These are phyloP conservation scores for Lissocephala sabroskyi DNA, from an alignment of 2,888 invertebrate genomes.

Conservation along the genomic window DNA sequence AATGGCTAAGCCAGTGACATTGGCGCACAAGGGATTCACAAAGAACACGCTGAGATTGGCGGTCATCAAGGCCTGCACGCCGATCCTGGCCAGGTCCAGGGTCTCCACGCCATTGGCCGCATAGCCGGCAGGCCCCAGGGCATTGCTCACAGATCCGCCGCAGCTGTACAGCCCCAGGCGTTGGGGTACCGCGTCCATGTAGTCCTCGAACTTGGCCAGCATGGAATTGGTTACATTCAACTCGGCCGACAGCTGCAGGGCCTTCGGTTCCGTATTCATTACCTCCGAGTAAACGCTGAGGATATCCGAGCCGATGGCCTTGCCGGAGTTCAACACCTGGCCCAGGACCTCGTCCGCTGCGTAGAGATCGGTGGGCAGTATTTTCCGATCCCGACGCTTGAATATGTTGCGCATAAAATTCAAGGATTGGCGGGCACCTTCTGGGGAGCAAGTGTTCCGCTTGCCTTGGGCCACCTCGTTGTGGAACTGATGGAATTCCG, in stretches of 20 bases:
- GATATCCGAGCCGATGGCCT: constrained; percentile 51
- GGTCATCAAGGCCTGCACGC: constrained; percentile 57
- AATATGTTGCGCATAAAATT: constrained; percentile 37
- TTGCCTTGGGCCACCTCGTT: constrained; percentile 46
- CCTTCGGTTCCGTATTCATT: constrained; percentile 72
- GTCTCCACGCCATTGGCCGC: constrained; percentile 36
- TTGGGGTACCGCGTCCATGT: constrained; percentile 73
- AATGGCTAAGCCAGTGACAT: constrained; percentile 68
- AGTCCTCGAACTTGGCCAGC: constrained; percentile 75
- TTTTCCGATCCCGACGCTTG: constrained; percentile 32
- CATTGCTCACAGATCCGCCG: constrained; percentile 10
- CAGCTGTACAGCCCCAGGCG: constrained; percentile 35
- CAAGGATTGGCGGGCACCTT: constrained; percentile 27
- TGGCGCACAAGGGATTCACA: constrained; percentile 57
- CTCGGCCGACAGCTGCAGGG: constrained; percentile 66
- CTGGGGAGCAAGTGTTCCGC: constrained; percentile 18
- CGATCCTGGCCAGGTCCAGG: constrained; percentile 37
- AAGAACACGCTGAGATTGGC: constrained; percentile 67
- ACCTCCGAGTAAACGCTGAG: constrained; percentile 73
- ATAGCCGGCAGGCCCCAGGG: constrained; percentile 4
- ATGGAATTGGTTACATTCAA: constrained; percentile 79
- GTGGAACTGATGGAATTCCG: constrained; percentile 48
- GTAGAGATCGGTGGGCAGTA: constrained; percentile 77
- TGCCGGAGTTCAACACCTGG: constrained; percentile 31
- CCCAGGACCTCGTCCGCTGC: constrained; percentile 71